These are phyloP conservation scores for Melanotaenia parkinsoni DNA, from an alignment of 2,797 vertebrate genomes.

Conservation along the genomic window DNA sequence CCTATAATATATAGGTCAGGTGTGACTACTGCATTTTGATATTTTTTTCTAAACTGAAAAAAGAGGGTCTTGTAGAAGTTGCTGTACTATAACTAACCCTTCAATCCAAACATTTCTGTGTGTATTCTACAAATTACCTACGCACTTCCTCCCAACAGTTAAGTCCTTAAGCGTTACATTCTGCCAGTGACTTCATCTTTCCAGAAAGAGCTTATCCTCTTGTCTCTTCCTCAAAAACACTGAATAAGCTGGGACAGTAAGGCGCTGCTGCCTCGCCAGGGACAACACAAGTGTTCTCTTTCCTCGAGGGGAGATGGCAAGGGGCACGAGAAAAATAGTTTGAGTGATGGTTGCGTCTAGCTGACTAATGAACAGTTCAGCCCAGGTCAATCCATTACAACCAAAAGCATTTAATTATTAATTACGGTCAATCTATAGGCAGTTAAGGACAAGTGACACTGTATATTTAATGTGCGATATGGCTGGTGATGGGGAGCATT, in stretches of 20 bases:
- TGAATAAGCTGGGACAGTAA: slow-evolving; percentile 75
- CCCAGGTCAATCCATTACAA: slow-evolving; percentile 98
- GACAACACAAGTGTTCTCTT: slow-evolving; percentile 56
- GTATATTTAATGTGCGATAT: slow-evolving; percentile 91
- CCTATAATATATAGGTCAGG: slow-evolving; percentile 11
- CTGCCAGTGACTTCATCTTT: slow-evolving; percentile 24
- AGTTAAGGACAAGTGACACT: slow-evolving; percentile 90
- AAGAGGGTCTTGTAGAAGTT: background rate
- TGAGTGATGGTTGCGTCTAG: slow-evolving; percentile 94
- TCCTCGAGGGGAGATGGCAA: slow-evolving; percentile 73
- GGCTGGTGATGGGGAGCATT: slow-evolving; percentile 54
- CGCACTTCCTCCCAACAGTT: background rate
- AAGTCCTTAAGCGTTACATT: slow-evolving; percentile 30
- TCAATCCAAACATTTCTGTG: background rate
- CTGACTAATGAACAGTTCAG: slow-evolving; percentile 98
- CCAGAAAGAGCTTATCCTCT: slow-evolving; percentile 43
- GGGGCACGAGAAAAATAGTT: slow-evolving; percentile 88
- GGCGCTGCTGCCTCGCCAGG: slow-evolving; percentile 45
- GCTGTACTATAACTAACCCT: background rate
- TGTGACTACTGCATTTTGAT: slow-evolving; percentile 1
- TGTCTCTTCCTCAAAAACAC: slow-evolving; percentile 60
- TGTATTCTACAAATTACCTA: background rate
- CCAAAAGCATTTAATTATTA: slow-evolving; percentile 98
- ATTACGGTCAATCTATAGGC: slow-evolving; percentile 93
- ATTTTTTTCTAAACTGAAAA: background rate